phyloP scores from a whole-genome alignment of 1,140 invertebrate species.

The Caenorhabditis remanei region DNA sequence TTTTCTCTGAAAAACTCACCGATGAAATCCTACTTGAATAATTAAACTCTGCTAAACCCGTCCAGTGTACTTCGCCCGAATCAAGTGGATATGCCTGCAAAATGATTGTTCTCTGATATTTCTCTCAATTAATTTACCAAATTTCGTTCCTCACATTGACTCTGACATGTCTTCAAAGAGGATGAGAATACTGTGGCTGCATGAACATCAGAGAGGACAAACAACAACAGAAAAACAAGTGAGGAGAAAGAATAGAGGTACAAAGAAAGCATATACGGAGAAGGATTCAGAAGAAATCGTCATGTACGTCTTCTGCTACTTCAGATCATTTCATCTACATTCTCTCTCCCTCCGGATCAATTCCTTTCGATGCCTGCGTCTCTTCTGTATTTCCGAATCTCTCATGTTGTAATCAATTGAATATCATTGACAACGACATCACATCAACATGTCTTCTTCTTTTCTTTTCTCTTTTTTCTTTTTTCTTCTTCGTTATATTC shows the following conservation, averaged over 20 bases:
- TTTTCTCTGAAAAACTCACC: not conserved
- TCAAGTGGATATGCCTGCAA: conserved; percentile 59
- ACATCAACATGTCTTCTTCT: conserved; percentile 11
- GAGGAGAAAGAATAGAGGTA: conserved; percentile 6
- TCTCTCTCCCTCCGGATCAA: conserved; percentile 32
- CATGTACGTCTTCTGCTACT: not conserved
- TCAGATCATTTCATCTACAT: not conserved
- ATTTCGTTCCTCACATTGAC: conserved; percentile 60
- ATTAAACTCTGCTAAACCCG: conserved; percentile 40
- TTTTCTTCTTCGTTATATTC: not conserved
- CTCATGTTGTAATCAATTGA: conserved; percentile 39
- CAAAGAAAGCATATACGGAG: conserved; percentile 15
- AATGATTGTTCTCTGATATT: not conserved
- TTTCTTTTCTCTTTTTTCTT: not conserved
- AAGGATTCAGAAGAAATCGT: conserved; percentile 22
- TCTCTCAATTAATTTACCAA: conserved; percentile 18
- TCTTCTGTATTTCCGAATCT: not conserved
- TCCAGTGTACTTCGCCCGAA: conserved; percentile 56
- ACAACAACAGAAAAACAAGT: conserved; percentile 12
- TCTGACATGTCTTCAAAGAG: conserved; percentile 59
- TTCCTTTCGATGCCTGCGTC: conserved; percentile 20
- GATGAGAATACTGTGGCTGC: conserved; percentile 60
- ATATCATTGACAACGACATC: conserved; percentile 52
- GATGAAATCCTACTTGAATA: conserved; percentile 18
- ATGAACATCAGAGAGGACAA: not conserved